Base-by-base conservation (phyloP, 2,797 vertebrate species). In the Sandelia bainsii region DNA sequence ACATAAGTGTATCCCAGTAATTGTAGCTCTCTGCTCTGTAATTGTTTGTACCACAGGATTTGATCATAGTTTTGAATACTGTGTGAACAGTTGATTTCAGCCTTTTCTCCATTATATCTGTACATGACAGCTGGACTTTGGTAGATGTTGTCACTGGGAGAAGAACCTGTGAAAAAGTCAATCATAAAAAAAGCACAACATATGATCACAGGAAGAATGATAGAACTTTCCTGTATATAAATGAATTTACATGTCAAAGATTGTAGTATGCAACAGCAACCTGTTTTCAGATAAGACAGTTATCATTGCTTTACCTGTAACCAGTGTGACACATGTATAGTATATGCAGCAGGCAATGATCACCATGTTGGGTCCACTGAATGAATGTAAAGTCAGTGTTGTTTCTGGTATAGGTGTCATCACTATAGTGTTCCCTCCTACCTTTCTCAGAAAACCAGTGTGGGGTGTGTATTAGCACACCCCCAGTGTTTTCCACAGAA, bases 11-110 rank as follows among this genome's bases (percentile, higher is more conserved):
- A 63, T 44, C 89, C 87, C 29, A 92, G 65, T 17, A 82, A 13
- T 56, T 88, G 72, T 7, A 92, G 32, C 14, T 62, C 42, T 51
- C n/a, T 12, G 10, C 46, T 34, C 3, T 46, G 12, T 2, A n/a
- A 13, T 23, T 89, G 84, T 20, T 88, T 88, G 75, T 92, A 92
- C 91, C 90, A 93, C 1, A 84, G 29, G 25, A 92, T 85, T 5
- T 1, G 6, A n/a, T 79, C 32, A 4, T 80, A 86, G 32, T 0
- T 4, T 2, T 51, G 0, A 25, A 50, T 70, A 25, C 0, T 39
- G 52, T 91, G 88, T 50, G 46, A 78, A 56, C 91, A 93, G 12
- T 1, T 51, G 8, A 90, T 44, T 16, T 8, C 0, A 19, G 54
- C 77, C 2, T 2, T 14, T 54, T 71, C 20, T 64, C 60, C 59